Evolutionary conservation across 2,797 vertebrate genomes (phyloP), one percentile per base, ranked within the genome.

Genomic region (Dallia pectoralis): DNA sequence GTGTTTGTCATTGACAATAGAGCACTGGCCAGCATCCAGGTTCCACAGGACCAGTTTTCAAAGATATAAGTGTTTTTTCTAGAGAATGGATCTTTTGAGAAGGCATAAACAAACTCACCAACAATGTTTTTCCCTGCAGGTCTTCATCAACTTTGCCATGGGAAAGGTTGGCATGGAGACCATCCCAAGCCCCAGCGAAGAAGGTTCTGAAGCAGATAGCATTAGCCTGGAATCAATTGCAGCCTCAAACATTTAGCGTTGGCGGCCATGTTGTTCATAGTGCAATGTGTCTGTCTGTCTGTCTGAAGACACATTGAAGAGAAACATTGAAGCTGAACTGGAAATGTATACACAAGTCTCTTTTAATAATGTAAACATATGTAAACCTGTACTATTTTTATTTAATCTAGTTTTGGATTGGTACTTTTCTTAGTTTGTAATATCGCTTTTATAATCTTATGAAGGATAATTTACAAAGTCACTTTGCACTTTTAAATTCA

Each of bases 81-180:
- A 44, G 40, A 12, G 40, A 44, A 44, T 14, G 2, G 12, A 12
- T 2, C 11, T 40, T 40, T 47, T 14, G 14, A 36, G n/a, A 14
- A 22, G 33, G 19, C n/a, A n/a, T 2, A 40, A 59, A 12, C 53
- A 59, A 27, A 32, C 32, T 69, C n/a, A 69, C 29, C 3, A 69
- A 82, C 82, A 89, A 88, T 87, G 81, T 62, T 61, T 74, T 78
- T 84, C 47, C 69, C 63, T 63, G 44, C 47, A 98, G 97, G 96
- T 98, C 87, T 99, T 98, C 90, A 98, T 98, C 91, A 96, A 98
- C 92, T 99, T 99, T 79, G 96, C 97, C 77, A 95, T 94, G 92
- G 95, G 90, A 49, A 95, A 95, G 64, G 67, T 69, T 12, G 84
- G 76, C 65, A 84, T 84, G 79, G 89, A 91, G 30, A 77, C 73